These are phyloP conservation scores for Bambusicola thoracicus DNA, from an alignment of 2,113 vertebrate genomes.

Conservation along the genomic window DNA sequence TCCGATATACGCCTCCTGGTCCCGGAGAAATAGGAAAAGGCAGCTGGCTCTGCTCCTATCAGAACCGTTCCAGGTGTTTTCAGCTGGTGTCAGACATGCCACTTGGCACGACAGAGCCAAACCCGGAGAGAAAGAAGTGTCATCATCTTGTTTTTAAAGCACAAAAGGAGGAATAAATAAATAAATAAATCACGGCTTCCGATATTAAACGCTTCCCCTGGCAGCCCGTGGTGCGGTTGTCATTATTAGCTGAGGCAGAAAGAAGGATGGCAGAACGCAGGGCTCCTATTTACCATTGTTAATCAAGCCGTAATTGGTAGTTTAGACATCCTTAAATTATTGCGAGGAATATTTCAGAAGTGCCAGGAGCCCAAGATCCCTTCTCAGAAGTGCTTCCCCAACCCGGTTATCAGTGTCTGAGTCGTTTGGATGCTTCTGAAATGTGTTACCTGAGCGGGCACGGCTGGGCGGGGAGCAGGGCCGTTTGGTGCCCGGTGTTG, in stretches of 20 bases:
- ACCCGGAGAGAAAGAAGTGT: slow-evolving; percentile 5
- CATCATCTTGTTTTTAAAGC: slow-evolving; percentile 22
- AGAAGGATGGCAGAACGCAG: slow-evolving; percentile 3
- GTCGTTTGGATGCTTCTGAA: slow-evolving; percentile 4
- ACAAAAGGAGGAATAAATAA: slow-evolving; percentile 7
- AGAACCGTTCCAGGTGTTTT: slow-evolving; percentile 73
- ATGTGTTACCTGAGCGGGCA: slow-evolving; percentile 9
- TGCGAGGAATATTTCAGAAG: slow-evolving; percentile 33
- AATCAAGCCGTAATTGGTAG: slow-evolving; percentile 54
- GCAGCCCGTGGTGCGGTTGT: neutral
- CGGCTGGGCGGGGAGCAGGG: slow-evolving; percentile 3
- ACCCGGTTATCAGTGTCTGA: neutral
- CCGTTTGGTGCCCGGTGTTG: neutral
- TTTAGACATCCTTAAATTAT: slow-evolving; percentile 56
- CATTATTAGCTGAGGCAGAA: slow-evolving; percentile 49
- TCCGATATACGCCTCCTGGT: slow-evolving; percentile 44
- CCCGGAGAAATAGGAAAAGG: slow-evolving; percentile 53
- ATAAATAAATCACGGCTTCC: slow-evolving; percentile 1
- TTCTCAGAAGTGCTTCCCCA: slow-evolving; percentile 25
- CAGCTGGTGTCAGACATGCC: slow-evolving; percentile 29
- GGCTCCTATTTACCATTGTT: slow-evolving; percentile 51
- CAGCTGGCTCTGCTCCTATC: slow-evolving; percentile 62
- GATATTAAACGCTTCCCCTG: slow-evolving; percentile 39
- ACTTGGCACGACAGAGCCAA: slow-evolving; percentile 45
- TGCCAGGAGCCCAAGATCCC: neutral